A percentile compares a stretch with the other conserved stretches of the same genome.
phyloP scores from a whole-genome alignment of 2,888 invertebrate genomes.

The Cantharis rustica region DNA sequence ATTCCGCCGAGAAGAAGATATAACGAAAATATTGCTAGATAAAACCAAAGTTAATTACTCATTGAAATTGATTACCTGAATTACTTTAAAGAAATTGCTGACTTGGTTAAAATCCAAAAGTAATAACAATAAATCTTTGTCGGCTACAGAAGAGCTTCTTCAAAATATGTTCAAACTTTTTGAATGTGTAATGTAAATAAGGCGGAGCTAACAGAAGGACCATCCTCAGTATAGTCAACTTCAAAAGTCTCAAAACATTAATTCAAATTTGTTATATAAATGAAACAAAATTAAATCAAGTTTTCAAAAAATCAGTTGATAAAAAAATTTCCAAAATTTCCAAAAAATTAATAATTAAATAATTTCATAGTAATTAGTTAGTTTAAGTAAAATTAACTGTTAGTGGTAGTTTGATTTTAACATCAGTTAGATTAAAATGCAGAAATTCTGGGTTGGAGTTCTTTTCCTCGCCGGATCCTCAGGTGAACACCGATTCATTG shows the following conservation, averaged over 20 bases:
- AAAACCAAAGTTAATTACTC: neutral
- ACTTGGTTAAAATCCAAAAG: neutral
- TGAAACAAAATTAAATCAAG: neutral
- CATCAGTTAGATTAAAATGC: too few species aligned
- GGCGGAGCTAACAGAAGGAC: neutral
- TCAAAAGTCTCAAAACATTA: neutral
- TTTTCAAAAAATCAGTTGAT: too few species aligned
- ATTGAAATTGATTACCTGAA: neutral
- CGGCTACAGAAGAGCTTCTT: neutral
- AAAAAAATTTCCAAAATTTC: too few species aligned
- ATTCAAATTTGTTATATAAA: neutral
- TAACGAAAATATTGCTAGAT: neutral
- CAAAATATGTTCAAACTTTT: neutral
- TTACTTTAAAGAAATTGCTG: neutral
- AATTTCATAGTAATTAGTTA: too few species aligned
- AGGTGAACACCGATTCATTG: too few species aligned
- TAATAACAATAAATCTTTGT: neutral
- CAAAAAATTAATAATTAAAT: too few species aligned
- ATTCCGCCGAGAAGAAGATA: neutral
- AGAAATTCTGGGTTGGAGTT: too few species aligned
- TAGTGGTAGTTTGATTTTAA: too few species aligned
- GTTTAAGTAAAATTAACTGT: too few species aligned
- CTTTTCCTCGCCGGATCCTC: too few species aligned
- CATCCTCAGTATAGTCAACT: neutral
- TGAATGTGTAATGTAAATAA: neutral